These are phyloP conservation scores for Lypha dubia DNA, from an alignment of 2,888 invertebrate species.

Conservation along the genomic window DNA sequence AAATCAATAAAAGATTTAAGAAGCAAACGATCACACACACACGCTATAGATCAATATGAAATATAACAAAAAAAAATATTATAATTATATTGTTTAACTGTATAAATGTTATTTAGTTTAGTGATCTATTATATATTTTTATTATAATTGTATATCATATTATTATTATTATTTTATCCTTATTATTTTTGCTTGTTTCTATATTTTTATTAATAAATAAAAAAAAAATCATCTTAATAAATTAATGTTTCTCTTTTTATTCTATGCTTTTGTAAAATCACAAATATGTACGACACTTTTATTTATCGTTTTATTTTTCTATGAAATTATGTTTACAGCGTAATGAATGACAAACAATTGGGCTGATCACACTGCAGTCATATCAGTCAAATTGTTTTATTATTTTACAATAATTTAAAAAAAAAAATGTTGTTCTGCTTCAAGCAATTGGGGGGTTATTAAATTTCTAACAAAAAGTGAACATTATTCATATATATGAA, in stretches of 20 bases:
- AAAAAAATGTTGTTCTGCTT: no score
- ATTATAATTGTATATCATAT: constrained; percentile 72
- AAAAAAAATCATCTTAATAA: constrained; percentile 45
- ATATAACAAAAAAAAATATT: no score
- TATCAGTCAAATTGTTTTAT: no score
- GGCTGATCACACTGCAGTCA: no score
- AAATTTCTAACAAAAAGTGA: no score
- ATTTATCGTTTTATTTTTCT: background rate
- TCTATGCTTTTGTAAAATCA: background rate
- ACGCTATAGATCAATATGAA: background rate
- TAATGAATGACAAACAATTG: no score
- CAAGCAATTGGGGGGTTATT: no score
- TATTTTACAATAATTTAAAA: no score
- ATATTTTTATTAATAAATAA: constrained; percentile 73
- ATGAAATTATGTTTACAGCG: no score
- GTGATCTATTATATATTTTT: constrained; percentile 64
- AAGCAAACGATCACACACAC: background rate
- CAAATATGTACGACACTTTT: background rate
- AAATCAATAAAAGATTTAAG: background rate
- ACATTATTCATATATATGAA: no score
- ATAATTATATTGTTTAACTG: constrained; percentile 68
- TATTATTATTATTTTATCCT: constrained; percentile 72
- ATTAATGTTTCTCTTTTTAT: constrained; percentile 11
- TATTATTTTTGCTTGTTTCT: constrained; percentile 74
- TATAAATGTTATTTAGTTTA: constrained; percentile 72